Evolutionary conservation across 2,888 invertebrate species (phyloP), one percentile per base, ranked within the genome.

Genomic region (Chalcis sispes): DNA sequence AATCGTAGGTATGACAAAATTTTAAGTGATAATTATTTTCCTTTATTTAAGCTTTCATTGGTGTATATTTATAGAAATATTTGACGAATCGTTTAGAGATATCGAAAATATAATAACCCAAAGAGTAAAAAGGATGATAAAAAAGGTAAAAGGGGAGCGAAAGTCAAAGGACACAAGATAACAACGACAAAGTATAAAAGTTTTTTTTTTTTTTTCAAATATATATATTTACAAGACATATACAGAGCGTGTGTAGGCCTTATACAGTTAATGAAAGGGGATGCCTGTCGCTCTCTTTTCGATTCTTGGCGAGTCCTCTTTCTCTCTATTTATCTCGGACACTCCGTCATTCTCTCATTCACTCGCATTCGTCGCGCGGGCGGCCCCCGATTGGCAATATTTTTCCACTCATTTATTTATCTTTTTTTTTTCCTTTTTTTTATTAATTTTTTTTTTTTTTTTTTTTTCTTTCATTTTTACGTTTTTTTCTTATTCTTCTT

Each of bases 231-330:
- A 78, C 78, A 78, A 78, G 78, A 78, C 78, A 78, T 78, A 78
- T 78, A 78, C 78, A 78, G 75, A 77, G 77, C 72, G 81, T 82
- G 81, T 80, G 82, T 81, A 82, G 82, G 81, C 82, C 81, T 82
- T 78, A 78, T 74, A 79, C 71, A 77, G 72, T 80, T 79, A 81
- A 80, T 79, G 80, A 82, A 80, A 79, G 81, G 81, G 80, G 78
- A 80, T 78, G 77, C 78, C 80, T 79, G 75, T 77, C 77, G 79
- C 75, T 76, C 77, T 74, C 70, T 77, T 77, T 79, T 81, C 80
- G 78, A 78, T 75, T 75, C 64, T 75, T 75, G 73, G 70, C 78
- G 78, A 78, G 75, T 65, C 42, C 40, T 65, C 42, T 75, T 75
- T 61, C 20, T 65, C 69, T 62, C 48, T 59, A 56, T 73, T 61